Conservation (phyloP, 2,113 vertebrate species). For the Tragelaphus imberbis region DNA sequence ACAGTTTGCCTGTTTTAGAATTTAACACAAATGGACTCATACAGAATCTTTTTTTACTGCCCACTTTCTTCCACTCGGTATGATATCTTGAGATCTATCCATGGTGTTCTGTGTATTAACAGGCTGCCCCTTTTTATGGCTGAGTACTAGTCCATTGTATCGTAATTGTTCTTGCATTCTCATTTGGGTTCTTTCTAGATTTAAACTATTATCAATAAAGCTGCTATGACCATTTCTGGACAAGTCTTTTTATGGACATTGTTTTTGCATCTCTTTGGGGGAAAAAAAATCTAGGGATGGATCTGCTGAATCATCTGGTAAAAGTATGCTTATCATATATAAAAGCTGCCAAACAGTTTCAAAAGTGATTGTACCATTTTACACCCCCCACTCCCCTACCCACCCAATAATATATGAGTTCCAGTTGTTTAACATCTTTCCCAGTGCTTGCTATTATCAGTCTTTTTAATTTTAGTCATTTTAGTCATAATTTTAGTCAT, state of each 20-base stretch:
- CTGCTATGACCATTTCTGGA: neutral
- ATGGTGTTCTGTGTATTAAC: accelerated
- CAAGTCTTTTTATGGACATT: slow-evolving; percentile 19
- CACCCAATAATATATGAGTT: neutral
- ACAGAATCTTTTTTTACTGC: neutral
- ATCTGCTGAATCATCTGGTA: slow-evolving; percentile 15
- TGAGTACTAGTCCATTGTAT: neutral
- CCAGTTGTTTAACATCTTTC: neutral
- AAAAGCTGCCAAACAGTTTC: slow-evolving; percentile 20
- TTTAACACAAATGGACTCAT: neutral
- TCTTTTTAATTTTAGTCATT: neutral
- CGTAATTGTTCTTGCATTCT: neutral
- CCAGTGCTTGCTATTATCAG: neutral
- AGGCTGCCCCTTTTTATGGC: neutral
- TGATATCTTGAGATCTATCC: neutral
- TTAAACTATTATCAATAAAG: neutral
- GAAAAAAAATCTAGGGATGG: neutral
- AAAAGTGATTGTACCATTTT: neutral
- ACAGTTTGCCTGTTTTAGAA: neutral
- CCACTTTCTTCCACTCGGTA: neutral
- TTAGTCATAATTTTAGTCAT: neutral
- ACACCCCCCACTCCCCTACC: neutral
- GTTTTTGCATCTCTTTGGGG: slow-evolving; percentile 14
- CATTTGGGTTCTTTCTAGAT: neutral
- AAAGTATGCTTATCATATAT: neutral